A percentile compares a stretch with the other conserved stretches of the same genome.
Evolutionary conservation across 2,113 vertebrate genomes (phyloP).

Genomic region (Corythornis madagascariensis): DNA sequence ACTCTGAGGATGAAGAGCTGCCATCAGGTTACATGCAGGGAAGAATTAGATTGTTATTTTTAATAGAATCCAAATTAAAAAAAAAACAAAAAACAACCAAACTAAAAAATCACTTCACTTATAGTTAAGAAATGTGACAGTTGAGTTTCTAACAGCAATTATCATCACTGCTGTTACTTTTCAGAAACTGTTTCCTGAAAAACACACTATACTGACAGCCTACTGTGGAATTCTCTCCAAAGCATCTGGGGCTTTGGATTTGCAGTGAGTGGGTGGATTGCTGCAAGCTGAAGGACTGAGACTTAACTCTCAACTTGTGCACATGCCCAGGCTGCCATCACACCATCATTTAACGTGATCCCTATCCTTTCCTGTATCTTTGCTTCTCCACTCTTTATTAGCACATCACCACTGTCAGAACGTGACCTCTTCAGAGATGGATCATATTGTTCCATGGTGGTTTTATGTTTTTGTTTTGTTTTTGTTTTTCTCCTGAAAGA

Average conservation of each 20-base stretch:
- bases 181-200: neutral
- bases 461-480: neutral
- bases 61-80: neutral
- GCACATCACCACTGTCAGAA: neutral
- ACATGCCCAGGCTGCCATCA: neutral
- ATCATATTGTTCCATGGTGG: neutral
- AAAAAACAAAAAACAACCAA: neutral
- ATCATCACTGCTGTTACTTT: neutral
- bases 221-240: neutral
- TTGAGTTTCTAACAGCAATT: neutral
- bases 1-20: neutral
- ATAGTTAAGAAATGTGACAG: neutral
- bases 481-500: neutral
- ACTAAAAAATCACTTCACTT: neutral
- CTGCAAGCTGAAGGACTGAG: neutral
- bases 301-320: neutral
- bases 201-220: neutral
- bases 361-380: neutral
- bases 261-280: rapidly evolving
- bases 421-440: neutral
- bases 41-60: neutral
- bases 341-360: neutral
- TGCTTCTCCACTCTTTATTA: neutral
- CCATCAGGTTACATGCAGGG: neutral
- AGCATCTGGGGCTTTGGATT: neutral